phyloP scores from a whole-genome alignment of 2,113 vertebrate species.

The Malurus alboscapulatus region DNA sequence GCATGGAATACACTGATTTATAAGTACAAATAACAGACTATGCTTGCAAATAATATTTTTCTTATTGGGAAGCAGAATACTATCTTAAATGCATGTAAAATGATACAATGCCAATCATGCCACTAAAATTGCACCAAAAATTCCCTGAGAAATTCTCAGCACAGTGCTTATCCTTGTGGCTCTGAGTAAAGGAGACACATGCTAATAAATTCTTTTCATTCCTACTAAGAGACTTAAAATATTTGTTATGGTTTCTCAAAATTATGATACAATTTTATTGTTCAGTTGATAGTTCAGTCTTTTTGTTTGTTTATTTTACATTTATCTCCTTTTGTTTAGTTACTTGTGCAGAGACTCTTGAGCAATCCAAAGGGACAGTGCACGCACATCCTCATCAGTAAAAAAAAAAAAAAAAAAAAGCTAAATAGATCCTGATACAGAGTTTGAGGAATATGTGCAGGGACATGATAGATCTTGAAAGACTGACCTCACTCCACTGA shows the following conservation, averaged over 20 bases:
- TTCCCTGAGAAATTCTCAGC: neutral
- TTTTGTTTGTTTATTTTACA: neutral
- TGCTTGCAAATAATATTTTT: neutral
- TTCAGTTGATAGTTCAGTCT: neutral
- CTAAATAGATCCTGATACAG: neutral
- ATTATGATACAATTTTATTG: neutral
- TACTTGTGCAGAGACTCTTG: rapidly evolving
- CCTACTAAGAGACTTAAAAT: neutral
- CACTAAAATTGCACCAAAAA: neutral
- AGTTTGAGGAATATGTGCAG: neutral
- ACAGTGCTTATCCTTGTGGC: neutral
- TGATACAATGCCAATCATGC: neutral
- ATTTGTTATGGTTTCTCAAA: neutral
- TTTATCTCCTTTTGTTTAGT: neutral
- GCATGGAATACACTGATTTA: neutral
- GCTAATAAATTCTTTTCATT: slow-evolving; percentile 10
- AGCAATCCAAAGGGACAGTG: neutral
- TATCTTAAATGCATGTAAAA: neutral
- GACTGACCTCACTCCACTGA: neutral
- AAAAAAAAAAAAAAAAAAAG: neutral
- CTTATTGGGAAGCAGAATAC: neutral
- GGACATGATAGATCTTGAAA: neutral
- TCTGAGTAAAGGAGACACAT: neutral
- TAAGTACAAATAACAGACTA: neutral
- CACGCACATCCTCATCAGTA: neutral